A percentile compares a stretch with the other conserved stretches of the same genome.
Conservation (phyloP, 1,140 invertebrate genomes). For the Metaphire vulgaris region DNA sequence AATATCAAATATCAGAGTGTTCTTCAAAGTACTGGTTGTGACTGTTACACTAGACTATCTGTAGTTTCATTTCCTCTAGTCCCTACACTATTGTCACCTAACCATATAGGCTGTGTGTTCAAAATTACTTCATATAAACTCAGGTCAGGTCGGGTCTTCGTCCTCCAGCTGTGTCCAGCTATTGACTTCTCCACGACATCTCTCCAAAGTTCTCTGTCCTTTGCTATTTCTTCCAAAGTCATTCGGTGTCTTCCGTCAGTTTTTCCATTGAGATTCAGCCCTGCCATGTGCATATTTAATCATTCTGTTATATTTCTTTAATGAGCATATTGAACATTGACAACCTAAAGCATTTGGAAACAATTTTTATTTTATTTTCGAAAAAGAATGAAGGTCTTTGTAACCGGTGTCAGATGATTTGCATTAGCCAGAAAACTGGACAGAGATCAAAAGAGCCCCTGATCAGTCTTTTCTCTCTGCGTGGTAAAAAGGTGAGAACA, state of each 20-base stretch:
- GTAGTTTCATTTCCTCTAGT: no score
- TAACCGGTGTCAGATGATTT: slow-evolving; percentile 86
- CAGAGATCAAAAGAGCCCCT: slow-evolving; percentile 74
- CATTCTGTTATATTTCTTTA: no score
- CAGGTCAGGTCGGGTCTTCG: neutral
- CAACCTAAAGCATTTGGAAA: neutral
- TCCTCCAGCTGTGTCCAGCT: neutral
- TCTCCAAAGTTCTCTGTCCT: no score
- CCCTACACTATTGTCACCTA: no score
- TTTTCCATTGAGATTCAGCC: no score
- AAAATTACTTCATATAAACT: no score
- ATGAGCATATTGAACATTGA: neutral
- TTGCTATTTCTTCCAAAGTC: neutral
- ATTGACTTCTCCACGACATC: no score
- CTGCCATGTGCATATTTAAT: no score
- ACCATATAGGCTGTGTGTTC: no score
- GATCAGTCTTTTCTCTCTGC: slow-evolving; percentile 1
- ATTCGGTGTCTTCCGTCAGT: no score
- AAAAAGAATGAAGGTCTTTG: slow-evolving; percentile 70
- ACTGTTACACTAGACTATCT: no score
- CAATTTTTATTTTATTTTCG: slow-evolving; percentile 29
- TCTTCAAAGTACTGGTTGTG: neutral
- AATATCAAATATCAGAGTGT: neutral
- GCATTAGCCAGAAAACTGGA: slow-evolving; percentile 77
- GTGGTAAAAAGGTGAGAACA: neutral